Base-by-base conservation (phyloP, 37 sponge, comb jelly and placozoan genomes). In the Beroe ovata region DNA sequence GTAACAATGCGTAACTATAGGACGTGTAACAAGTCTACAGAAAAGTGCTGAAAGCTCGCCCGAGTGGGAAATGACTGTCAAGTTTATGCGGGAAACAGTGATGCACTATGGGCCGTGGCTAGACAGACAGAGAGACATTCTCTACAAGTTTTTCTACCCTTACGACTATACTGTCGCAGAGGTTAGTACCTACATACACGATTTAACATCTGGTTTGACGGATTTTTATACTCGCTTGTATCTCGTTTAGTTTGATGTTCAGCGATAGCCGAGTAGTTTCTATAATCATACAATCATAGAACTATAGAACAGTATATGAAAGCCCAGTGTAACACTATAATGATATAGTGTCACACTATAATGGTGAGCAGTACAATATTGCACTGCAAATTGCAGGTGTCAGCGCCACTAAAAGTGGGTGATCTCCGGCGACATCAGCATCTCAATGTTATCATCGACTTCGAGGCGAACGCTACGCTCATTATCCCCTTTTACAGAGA, bases 51-150 rank as follows among this genome's bases (percentile, higher is more conserved):
- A 36, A 33, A 89, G 89, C 39, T 38, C 39, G 22, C 89, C 89
- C 39, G 89, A 60, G 89, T 89, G 89, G 89, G 89, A 62, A n/a
- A 89, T 89, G 63, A 62, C 63, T 22, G 21, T 89, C 8, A 62
- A 89, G 64, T 89, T 89, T 33, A 62, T 60, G 63, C 4, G 64
- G 8, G 61, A 89, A 35, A 89, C 89, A 20, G 21, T 21, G 40
- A 59, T 89, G 8, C 62, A 62, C 64, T 89, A 89, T 40, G 89
- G 89, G n/a, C 89, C 89, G 19, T 89, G 89, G 89, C 8, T 89
- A 35, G 64, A 89, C 35, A 60, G 89, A 35, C 89, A 89, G 39
- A 37, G 89, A 25, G 89, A 89, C 23, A 62, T 38, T 22, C 89
- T 89, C 40, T 62, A 89, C 63, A 60, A 89, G 63, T 89, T 89